Evolutionary conservation across 2,797 vertebrate species (phyloP), one percentile per base, ranked within the genome.

Genomic region (Eulemur albifrons): DNA sequence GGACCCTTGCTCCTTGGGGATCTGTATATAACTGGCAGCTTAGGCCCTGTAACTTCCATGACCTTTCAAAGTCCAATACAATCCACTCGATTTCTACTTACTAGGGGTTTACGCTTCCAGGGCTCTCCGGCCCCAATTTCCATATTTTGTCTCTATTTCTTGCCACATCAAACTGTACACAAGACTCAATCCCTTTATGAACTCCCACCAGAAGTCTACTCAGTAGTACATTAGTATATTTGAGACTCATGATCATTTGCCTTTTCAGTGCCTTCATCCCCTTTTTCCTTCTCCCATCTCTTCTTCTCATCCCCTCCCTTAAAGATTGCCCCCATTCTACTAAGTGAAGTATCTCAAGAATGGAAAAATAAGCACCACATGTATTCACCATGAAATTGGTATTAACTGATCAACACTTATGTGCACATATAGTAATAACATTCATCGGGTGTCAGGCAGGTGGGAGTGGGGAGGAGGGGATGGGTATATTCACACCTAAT

Each of bases 91-190:
- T 69, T 94, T 94, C 54, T 89, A 35, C n/a, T 87, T 61, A 77
- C 7, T 52, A 79, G 23, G 17, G 12, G 23, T 73, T 65, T 87
- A 89, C 76, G 13, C 11, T 80, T 79, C 23, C 35, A 75, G 9
- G 27, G 30, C 5, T 83, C 45, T 89, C 38, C 73, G 61, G 25
- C 20, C 61, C 54, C 12, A 76, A 14, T 93, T 93, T 93, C 90
- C 67, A 54, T 83, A 93, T 65, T 93, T 94, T 93, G 4, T 83
- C 40, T 94, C 43, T 88, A 88, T 72, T 77, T 94, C 65, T 88
- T 96, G 35, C 59, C 67, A 84, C 12, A 94, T 69, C 70, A 90
- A 90, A 83, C 45, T 54, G 5, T 67, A 59, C 48, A 81, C 8
- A 89, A 57, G 32, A 95, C 30, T 90, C 82, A 91, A 72, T 3